These are phyloP conservation scores for Ciona savignyi DNA, from an alignment of 23 tunicate species.

Conservation along the genomic window DNA sequence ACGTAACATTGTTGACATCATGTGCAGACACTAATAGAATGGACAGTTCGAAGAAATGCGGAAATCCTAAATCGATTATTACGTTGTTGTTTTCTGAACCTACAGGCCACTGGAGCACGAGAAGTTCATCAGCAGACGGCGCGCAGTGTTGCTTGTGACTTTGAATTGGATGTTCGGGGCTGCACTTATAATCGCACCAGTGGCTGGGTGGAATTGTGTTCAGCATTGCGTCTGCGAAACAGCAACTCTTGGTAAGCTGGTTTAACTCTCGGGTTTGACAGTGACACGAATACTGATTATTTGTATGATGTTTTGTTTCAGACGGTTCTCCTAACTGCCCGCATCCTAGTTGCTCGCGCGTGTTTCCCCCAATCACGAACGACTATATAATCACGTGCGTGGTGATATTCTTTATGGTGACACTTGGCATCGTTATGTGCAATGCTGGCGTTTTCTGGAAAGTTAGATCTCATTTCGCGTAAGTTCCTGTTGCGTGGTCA, in stretches of 20 bases:
- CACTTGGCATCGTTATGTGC: conserved; percentile 12
- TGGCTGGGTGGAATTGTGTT: conserved; percentile 19
- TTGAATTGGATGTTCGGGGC: conserved; percentile 6
- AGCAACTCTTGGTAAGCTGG: conserved; percentile 5
- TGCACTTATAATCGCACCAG: conserved; percentile 4
- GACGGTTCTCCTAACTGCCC: conserved; percentile 26
- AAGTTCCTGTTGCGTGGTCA: neutral
- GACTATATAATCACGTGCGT: conserved; percentile 10
- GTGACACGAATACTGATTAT: neutral
- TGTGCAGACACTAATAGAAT: too few species aligned
- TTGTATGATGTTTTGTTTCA: neutral
- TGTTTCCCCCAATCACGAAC: conserved; percentile 23
- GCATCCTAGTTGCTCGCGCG: conserved; percentile 7
- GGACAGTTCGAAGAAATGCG: too few species aligned
- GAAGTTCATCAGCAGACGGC: conserved; percentile 1
- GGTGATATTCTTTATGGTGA: conserved; percentile 6
- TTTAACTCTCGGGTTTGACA: too few species aligned
- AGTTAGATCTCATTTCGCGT: conserved; percentile 18
- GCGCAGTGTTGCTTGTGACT: neutral
- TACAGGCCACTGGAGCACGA: conserved; percentile 25
- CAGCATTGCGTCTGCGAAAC: conserved; percentile 31
- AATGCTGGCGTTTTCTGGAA: conserved; percentile 14
- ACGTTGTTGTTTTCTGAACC: neutral
- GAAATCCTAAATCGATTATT: neutral
- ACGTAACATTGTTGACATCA: too few species aligned